Percentiles rank a stretch among this genome's conserved stretches.
Evolutionary conservation across 2,888 invertebrate species (phyloP).

Genomic region (Melanotus villosus): DNA sequence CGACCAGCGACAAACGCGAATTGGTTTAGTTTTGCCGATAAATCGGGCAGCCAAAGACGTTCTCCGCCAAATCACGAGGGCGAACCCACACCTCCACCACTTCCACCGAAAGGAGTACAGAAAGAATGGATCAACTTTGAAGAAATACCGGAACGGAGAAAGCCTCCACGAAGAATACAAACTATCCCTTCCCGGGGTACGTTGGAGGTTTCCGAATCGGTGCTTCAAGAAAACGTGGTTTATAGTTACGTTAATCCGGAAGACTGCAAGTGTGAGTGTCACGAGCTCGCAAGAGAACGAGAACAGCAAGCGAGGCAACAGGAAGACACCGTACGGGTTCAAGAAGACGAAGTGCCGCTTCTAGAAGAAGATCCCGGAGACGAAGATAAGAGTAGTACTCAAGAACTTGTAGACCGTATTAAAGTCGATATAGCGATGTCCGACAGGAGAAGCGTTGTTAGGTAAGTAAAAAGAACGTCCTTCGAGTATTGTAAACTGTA

Average conservation of each 20-base stretch:
- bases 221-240: constrained; percentile 69
- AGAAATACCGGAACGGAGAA: constrained; percentile 86
- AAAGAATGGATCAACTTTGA: constrained; percentile 89
- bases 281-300: constrained; percentile 71
- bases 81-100: constrained; percentile 67
- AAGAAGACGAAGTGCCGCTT: constrained; percentile 71
- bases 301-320: constrained; percentile 61
- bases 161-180: constrained; percentile 86
- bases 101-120: constrained; percentile 67
- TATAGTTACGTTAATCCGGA: constrained; percentile 90
- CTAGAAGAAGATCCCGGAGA: constrained; percentile 67
- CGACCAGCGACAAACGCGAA: constrained; percentile 64
- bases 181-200: constrained; percentile 78
- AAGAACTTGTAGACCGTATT: constrained; percentile 61
- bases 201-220: constrained; percentile 67
- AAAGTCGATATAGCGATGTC: constrained; percentile 60
- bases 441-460: constrained; percentile 66
- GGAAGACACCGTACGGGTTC: constrained; percentile 48
- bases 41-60: constrained; percentile 61
- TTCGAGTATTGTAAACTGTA: no score
- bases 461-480: constrained; percentile 59
- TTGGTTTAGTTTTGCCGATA: constrained; percentile 77
- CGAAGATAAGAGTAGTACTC: constrained; percentile 58
- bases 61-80: constrained; percentile 58
- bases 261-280: constrained; percentile 90